These are phyloP conservation scores for Spongilla lacustris DNA, from an alignment of 37 sponge, comb jelly and placozoan genomes.

Conservation along the genomic window DNA sequence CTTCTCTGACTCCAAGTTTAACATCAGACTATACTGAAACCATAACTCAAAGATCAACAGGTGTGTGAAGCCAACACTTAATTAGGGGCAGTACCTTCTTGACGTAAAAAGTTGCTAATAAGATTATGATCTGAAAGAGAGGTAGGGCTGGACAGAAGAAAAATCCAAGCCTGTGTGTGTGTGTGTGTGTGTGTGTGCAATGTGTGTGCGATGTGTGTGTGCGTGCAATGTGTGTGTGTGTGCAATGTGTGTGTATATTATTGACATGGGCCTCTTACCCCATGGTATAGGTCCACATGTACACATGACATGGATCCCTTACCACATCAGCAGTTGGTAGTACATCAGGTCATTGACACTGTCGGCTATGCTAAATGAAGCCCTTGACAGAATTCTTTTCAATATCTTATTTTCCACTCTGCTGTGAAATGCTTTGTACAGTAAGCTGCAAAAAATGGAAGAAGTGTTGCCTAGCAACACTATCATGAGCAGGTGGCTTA, in stretches of 20 bases:
- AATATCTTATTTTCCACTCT: neutral
- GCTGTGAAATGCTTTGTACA: neutral
- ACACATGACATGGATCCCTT: neutral
- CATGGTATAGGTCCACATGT: neutral
- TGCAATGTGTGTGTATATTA: neutral
- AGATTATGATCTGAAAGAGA: slow-evolving; percentile 50
- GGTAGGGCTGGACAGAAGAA: slow-evolving; percentile 56
- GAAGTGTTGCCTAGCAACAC: too few species aligned
- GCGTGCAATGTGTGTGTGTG: too few species aligned
- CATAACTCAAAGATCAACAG: neutral
- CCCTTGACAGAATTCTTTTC: slow-evolving; percentile 10
- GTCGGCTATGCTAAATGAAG: slow-evolving; percentile 65
- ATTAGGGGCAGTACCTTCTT: neutral
- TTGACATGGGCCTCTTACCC: neutral
- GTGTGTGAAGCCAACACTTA: neutral
- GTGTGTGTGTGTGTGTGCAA: too few species aligned
- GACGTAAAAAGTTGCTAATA: slow-evolving; percentile 19
- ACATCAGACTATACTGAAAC: slow-evolving; percentile 61
- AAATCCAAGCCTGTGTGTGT: slow-evolving; percentile 43
- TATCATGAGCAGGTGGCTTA: slow-evolving; percentile 1
- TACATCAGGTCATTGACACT: slow-evolving; percentile 76
- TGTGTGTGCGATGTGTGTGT: neutral
- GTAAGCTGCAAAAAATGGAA: neutral
- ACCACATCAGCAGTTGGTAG: slow-evolving; percentile 73
- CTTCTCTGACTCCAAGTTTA: slow-evolving; percentile 45